Evolutionary conservation across 2,888 invertebrate genomes (phyloP), one percentile per base, ranked within the genome.

Genomic region (Coelogynopora nodosa): DNA sequence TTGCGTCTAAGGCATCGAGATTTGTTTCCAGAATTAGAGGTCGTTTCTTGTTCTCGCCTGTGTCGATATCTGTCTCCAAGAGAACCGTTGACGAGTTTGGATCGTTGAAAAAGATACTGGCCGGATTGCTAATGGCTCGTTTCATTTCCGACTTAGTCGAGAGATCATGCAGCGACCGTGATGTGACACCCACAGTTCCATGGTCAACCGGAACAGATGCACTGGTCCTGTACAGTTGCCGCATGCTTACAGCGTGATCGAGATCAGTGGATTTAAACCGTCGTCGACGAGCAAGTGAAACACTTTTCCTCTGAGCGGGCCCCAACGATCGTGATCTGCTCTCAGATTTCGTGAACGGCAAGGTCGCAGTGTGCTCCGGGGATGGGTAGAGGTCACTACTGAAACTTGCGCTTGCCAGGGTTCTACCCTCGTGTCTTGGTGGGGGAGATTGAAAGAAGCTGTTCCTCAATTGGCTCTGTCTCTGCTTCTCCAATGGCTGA

Each of bases 41-140:
- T 13, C 81, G 82, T 74, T 87, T 88, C 31, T 86, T 67, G 13
- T 88, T 88, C 82, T 89, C 89, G 31, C 89, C 89, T n/a, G 90
- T 89, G 87, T 90, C 90, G 86, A 90, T 87, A 87, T 90, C 90
- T 67, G 90, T 90, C 87, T 90, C 90, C 74, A 89, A 88, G 74
- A 90, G 88, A 82, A 49, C 31, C n/a, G 86, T 74, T 5, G 30
- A 67, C 26, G 87, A 87, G 28, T 87, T 87, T 0, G 86, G 30
- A 28, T 49, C 87, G 26, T 26, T 26, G 27, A 87, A 86, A 74
- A 86, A 80, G 30, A 31, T n/a, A 30, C 30, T 80, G 26, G 87
- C 86, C 0, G 86, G 67, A 82, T 82, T 82, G 29, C 31, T 30
- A 23, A 30, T 28, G 26, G 29, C 82, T 30, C 30, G 82, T 82